Conservation (phyloP, 2,888 invertebrate genomes). For the Trissolcus japonicus region DNA sequence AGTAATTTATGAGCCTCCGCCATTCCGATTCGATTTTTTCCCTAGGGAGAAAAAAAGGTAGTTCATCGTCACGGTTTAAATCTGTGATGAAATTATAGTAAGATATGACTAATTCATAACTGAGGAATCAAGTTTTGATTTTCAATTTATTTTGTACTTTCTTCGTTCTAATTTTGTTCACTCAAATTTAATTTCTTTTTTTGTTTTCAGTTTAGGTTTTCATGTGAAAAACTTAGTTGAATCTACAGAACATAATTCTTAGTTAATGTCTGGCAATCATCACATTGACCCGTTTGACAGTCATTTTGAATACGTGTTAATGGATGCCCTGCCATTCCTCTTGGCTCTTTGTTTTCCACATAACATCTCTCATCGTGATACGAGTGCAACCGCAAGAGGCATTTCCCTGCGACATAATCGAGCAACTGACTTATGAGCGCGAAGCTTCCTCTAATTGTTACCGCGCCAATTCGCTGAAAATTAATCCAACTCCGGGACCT, state of each 20-base stretch:
- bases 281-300: conserved; percentile 45
- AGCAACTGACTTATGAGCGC: conserved; percentile 58
- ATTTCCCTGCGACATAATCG: conserved; percentile 66
- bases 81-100: too few species aligned
- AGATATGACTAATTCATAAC: too few species aligned
- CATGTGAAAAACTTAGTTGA: not conserved
- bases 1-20: conserved; percentile 35
- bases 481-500: conserved; percentile 62
- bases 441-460: conserved; percentile 67
- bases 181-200: conserved; percentile 18
- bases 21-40: too few species aligned
- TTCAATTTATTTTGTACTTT: not conserved
- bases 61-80: too few species aligned
- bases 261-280: conserved; percentile 32
- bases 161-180: not conserved
- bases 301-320: conserved; percentile 49
- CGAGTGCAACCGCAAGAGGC: conserved; percentile 66
- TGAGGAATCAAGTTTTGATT: not conserved
- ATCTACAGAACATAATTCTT: not conserved
- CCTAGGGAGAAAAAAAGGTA: too few species aligned
- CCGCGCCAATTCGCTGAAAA: conserved; percentile 61
- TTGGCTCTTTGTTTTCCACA: conserved; percentile 35
- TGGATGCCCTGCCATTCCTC: conserved; percentile 27
- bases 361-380: conserved; percentile 54
- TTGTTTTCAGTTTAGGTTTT: not conserved